phyloP scores from a whole-genome alignment of 2,888 invertebrate species.

The Craniophora ligustri region DNA sequence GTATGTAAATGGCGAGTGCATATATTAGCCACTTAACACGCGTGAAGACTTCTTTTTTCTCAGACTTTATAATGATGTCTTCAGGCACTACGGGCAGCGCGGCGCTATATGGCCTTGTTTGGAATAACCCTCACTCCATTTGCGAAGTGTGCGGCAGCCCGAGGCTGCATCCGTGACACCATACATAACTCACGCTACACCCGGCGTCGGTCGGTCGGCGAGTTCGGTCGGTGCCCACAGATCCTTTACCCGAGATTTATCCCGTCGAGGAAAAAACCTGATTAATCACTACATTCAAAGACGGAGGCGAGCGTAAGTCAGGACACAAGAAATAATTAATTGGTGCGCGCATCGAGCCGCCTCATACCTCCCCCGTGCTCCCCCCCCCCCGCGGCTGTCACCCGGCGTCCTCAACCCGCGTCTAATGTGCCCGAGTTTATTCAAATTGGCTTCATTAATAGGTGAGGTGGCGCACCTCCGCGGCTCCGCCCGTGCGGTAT shows the following conservation, averaged over 20 bases:
- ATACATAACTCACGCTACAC: conserved; percentile 65
- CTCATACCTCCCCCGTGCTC: conserved; percentile 33
- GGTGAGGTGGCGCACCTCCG: conserved; percentile 34
- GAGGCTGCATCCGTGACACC: conserved; percentile 26
- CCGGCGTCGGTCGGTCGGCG: conserved; percentile 40
- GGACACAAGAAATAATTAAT: conserved; percentile 81
- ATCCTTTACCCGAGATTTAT: conserved; percentile 69
- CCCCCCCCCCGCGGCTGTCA: conserved; percentile 7
- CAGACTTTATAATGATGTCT: no score
- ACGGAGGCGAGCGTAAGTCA: conserved; percentile 77
- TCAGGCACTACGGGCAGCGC: not conserved
- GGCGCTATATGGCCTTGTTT: conserved; percentile 2
- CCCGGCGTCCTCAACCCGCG: conserved; percentile 39
- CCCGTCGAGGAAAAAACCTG: conserved; percentile 73
- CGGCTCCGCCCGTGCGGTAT: conserved; percentile 1
- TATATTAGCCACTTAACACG: no score
- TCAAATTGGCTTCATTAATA: conserved; percentile 72
- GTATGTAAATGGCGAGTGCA: no score
- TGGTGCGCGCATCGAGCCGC: conserved; percentile 52
- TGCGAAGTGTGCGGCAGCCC: conserved; percentile 18
- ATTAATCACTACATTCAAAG: conserved; percentile 81
- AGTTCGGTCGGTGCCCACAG: conserved; percentile 33
- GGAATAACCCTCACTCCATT: conserved; percentile 41
- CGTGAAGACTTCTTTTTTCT: no score
- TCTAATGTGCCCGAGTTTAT: conserved; percentile 62